Evolutionary conservation across 2,888 invertebrate species (phyloP), one percentile per base, ranked within the genome.

Genomic region (Erynnis tages): DNA sequence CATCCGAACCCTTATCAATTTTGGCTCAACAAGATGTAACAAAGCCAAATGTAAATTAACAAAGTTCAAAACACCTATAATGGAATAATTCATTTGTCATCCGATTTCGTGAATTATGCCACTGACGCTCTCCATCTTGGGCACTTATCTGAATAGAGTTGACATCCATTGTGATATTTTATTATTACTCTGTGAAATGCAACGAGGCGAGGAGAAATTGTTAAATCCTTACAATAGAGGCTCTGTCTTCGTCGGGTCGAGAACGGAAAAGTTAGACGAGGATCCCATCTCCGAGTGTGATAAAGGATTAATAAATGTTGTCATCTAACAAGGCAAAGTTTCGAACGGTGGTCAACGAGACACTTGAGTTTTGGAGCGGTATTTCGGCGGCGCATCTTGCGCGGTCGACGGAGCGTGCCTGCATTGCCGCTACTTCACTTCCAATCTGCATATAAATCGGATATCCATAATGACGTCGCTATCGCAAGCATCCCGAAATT

Each of bases 371-470:
- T 38, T 32, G 41, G 45, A 57, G 53, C 41, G 54, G 54, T 53
- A 44, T 54, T 50, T 41, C 7, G 43, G 16, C 25, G 21, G 50
- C 58, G 58, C 55, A 60, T 61, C 65, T 64, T 62, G 60, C 54
- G 54, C 60, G 60, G 59, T 60, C 65, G 64, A 47, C 55, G 57
- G 59, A 55, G 67, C 71, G 73, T 78, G 77, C 76, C 77, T 73
- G 71, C 76, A 73, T 57, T 62, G 63, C 65, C 62, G 64, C 68
- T 73, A 74, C 79, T 84, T 77, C 78, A 76, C 74, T 77, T 64
- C 65, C 75, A 84, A 90, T 90, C 87, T 90, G 86, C 90, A 90
- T 90, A 88, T 89, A 89, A 88, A 90, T 90, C 86, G 89, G 82
- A 84, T 87, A 84, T 81, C 83, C 82, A 85, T 88, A 87, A 88